Base-by-base conservation (phyloP, 1,140 invertebrate genomes). In the Glomeris maerens region DNA sequence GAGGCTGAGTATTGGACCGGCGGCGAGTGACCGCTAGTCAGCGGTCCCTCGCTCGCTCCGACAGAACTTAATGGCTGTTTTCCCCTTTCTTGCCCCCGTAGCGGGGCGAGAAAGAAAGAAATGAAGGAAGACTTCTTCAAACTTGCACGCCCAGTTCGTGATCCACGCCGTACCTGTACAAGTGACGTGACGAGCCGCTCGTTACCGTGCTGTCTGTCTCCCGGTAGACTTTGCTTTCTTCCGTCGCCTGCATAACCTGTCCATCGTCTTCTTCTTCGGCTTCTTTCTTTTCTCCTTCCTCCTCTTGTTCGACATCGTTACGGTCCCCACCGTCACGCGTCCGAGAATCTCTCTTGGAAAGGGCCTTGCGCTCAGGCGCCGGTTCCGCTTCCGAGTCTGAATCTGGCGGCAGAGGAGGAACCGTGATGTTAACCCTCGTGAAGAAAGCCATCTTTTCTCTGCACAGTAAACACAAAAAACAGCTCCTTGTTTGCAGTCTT, bases 391-490 rank as follows among this genome's bases (percentile, higher is more conserved):
- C 49, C n/a, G 4, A 2, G 5, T 50, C 49, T 14, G 40, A 28
- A 10, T 85, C 81, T 27, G 74, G 71, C 3, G 83, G 81, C 45
- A 86, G 66, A 29, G 84, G 74, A 49, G 85, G 84, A 56, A 89
- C 78, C 53, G 75, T 80, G 21, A 81, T 62, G 59, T 84, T 84
- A 3, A 80, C 75, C 52, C 81, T 74, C 1, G 87, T 91, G 64
- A 94, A 92, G 68, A 94, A 94, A 13, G 88, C 84, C 79, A 94
- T 94, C 68, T 92, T 93, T 69, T 92, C 88, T 73, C 88, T 92
- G 70, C 21, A 28, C 27, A 45, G 14, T n/a, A 42, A 55, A 41
- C 2, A 26, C 17, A 48, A 49, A 40, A 55, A 52, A 21, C 42
- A 42, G 5, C 40, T 5, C 25, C 40, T 42, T 42, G 31, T 29